Evolutionary conservation across 2,888 invertebrate species (phyloP), one percentile per base, ranked within the genome.

Genomic region (Pasiphila rectangulata): DNA sequence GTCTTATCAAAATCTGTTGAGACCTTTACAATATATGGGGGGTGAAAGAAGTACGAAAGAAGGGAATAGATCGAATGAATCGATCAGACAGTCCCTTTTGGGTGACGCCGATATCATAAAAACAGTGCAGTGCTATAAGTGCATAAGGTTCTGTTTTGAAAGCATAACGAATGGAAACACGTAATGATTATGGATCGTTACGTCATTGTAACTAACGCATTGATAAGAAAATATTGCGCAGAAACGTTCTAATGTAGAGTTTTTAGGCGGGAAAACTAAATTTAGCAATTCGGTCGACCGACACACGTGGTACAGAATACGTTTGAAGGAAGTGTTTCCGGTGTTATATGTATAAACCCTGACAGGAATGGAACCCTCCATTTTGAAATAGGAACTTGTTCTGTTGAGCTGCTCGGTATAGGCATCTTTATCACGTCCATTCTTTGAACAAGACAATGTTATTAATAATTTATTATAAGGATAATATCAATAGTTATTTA

Each of bases 211-310:
- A 45, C 40, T 13, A 44, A 41, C 20, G 27, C 37, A 24, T 17
- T 44, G 49, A 50, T 50, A 50, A 50, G 37, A 36, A 25, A 38
- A 37, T 23, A 21, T 45, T 45, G 41, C 25, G 40, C 41, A 45
- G 45, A 15, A 35, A 23, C 32, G 27, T 36, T 39, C 9, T 29
- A 42, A 47, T 24, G 39, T 36, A 20, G 39, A 35, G 39, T 35
- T 49, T 39, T 4, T 37, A 19, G 47, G 29, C 34, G 32, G 42
- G 5, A 38, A 38, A 38, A 39, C 40, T 42, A 48, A 48, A 43
- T 43, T 48, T 38, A 48, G 43, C 43, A 29, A 39, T 6, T 7
- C 27, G 27, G 12, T 27, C 7, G 13, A 25, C 7, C 38, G 42
- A 39, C 29, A 48, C 48, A 30, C 38, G 38, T 47, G 12, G 20